phyloP scores from a whole-genome alignment of 2,888 invertebrate genomes.

The Mystacides longicornis region DNA sequence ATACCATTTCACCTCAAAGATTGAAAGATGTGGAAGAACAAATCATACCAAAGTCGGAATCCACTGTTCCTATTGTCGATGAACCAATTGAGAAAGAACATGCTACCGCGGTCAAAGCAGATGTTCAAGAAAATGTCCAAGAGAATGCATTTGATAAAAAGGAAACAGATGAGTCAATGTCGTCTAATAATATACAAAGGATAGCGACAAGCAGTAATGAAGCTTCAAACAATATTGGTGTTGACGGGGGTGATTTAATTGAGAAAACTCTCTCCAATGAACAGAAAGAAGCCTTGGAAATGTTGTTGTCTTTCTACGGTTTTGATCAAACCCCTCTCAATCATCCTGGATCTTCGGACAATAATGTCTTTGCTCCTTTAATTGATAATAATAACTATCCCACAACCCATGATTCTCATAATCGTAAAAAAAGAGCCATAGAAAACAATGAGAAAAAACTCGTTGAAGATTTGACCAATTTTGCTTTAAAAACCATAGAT shows the following conservation, averaged over 20 bases:
- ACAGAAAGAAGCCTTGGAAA: constrained; percentile 42
- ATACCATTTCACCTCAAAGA: constrained; percentile 27
- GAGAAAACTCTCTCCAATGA: constrained; percentile 32
- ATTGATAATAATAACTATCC: neutral
- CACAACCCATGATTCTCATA: neutral
- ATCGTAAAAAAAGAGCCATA: neutral
- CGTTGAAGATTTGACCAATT: constrained; percentile 38
- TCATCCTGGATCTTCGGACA: neutral
- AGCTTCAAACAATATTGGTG: neutral
- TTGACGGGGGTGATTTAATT: neutral
- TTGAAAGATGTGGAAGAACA: constrained; percentile 39
- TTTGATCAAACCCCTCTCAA: constrained; percentile 16
- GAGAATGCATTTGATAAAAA: neutral
- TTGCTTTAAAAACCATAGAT: constrained; percentile 42
- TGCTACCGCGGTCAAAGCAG: neutral
- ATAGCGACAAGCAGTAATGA: neutral
- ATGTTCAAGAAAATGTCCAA: neutral
- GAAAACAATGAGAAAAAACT: neutral
- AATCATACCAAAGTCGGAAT: constrained; percentile 36
- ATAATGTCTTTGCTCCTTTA: constrained; percentile 8
- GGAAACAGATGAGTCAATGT: neutral
- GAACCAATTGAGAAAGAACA: neutral
- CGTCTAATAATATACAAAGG: too few species aligned
- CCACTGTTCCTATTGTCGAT: neutral
- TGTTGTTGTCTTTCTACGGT: constrained; percentile 40